Conservation (phyloP, 2,888 invertebrate genomes). For the Esperia sulphurella region DNA sequence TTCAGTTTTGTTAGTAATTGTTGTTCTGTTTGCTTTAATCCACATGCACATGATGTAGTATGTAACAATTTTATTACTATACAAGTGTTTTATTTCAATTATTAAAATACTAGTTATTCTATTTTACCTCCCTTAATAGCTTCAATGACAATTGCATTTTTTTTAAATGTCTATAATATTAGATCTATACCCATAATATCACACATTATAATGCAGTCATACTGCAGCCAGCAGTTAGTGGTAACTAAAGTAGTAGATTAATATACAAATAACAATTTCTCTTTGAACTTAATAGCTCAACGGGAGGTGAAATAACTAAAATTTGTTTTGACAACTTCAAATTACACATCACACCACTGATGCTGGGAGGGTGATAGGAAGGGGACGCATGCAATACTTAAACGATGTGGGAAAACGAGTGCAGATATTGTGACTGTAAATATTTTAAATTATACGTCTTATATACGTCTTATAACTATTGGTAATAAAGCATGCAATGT, state of each 20-base stretch:
- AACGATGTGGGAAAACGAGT: neutral
- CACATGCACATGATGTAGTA: no score
- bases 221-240: neutral
- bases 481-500: no score
- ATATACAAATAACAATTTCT: conserved; percentile 9
- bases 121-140: no score
- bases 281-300: conserved; percentile 23
- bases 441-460: neutral
- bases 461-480: no score
- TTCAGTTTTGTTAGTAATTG: no score
- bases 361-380: neutral
- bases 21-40: no score
- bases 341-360: conserved; percentile 6
- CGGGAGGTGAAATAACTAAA: conserved; percentile 22
- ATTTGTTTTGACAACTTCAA: conserved; percentile 23
- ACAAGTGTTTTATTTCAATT: no score
- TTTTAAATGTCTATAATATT: no score
- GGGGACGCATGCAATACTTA: conserved; percentile 1
- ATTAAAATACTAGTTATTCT: no score
- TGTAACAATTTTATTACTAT: no score
- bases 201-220: neutral
- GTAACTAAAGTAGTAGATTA: conserved; percentile 9
- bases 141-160: no score
- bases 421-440: neutral
- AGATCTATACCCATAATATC: no score